Evolutionary conservation across 2,888 invertebrate species (phyloP), one percentile per base, ranked within the genome.

Genomic region (Idaea dimidiata): DNA sequence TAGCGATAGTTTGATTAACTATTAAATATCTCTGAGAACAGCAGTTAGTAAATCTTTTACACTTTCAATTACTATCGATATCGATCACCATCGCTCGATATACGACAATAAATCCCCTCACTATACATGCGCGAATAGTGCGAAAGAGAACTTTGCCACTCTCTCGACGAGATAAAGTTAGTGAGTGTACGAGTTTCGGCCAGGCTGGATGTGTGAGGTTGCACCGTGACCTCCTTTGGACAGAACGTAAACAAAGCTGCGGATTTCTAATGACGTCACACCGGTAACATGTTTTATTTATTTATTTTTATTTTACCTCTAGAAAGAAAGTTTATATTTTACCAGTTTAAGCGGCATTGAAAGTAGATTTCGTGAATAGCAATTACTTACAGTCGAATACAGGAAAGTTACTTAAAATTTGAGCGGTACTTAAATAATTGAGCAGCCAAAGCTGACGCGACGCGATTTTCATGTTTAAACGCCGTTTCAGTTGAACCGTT

Each of bases 81-180:
- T 65, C 60, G 64, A 67, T 55, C 60, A 57, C 8, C 58, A 59
- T 64, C 10, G 8, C 43, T 43, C 43, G 8, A 43, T 43, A 66
- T 24, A 62, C 64, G 65, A 63, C 16, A 62, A 66, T 54, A 57
- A 66, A 61, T 66, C 67, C 67, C 77, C 66, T 69, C 83, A 75
- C 82, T 79, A 76, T 17, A 53, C 79, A 76, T 31, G 33, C 17
- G 66, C 64, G 64, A 67, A 75, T 70, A 69, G 84, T 79, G 84
- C 81, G 86, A 87, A 82, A 87, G 87, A 87, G 86, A 85, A 70
- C 68, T 67, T 67, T 66, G 70, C 74, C 72, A 76, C 77, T 77
- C 79, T 75, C 78, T 72, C 80, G 72, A 71, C 72, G 77, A 86
- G 85, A 84, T 86, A 80, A 83, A 75, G 82, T 80, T 83, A 87